Base-by-base conservation (phyloP, 2,797 vertebrate species). In the Mormyrus hasselquistii region DNA sequence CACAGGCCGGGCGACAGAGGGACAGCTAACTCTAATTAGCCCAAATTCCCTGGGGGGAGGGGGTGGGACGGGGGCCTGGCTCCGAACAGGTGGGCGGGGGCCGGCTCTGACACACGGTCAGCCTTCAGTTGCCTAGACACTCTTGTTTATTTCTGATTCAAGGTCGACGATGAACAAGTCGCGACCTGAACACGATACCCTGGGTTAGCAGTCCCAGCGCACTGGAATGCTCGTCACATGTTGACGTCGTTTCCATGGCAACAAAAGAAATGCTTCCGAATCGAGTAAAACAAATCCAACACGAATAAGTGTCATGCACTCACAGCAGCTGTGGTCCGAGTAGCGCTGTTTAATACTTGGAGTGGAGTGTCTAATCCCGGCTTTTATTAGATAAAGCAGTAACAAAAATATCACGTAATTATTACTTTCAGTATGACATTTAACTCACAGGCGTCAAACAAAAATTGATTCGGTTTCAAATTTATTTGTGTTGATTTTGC, bases 11-110 rank as follows among this genome's bases (percentile, higher is more conserved):
- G 95, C 96, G 96, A 95, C 92, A 7, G 96, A 95, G 96, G 96
- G 95, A 96, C 96, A 96, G 96, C 96, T 96, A 95, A 96, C 96
- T 96, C 95, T 96, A 97, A 96, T 97, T 97, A 96, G 96, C 92
- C 94, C 92, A 90, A 95, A 96, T 94, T 96, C 96, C 96, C 96
- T 92, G 93, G 90, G 91, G 96, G 95, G 94, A 93, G 25, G 85
- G 52, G 94, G 94, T 93, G 93, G 34, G 89, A 88, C 92, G 92
- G 94, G 92, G 93, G 95, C 29, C 89, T 92, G 34, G 92, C 92
- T 94, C 79, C 88, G 94, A 95, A 96, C 96, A 96, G 96, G 96
- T 96, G 95, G 95, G 94, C 92, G 87, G 92, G 93, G 93, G 93
- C 84, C 92, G 93, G n/a, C 89, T 92, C 92, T 93, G 92, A 25